Evolutionary conservation across 92 coral and sea anemone genomes (phyloP).

Genomic region (Phenganax marumi): DNA sequence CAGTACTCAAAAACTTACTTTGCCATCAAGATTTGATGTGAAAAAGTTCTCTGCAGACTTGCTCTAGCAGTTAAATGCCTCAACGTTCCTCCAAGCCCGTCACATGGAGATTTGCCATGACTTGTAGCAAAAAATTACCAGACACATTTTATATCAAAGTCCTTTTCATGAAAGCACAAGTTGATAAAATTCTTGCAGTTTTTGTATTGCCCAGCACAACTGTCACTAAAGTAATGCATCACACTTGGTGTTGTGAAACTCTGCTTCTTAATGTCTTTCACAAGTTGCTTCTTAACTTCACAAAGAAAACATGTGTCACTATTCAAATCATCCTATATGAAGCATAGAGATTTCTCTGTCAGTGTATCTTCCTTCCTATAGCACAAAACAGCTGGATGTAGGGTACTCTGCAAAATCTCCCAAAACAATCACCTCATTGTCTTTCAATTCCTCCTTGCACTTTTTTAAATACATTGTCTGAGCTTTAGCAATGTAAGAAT

Average conservation of each 20-base stretch:
- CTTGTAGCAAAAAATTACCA: slow-evolving; percentile 58
- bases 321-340: slow-evolving; percentile 51
- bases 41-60: slow-evolving; percentile 32
- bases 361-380: slow-evolving; percentile 32
- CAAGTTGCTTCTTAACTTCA: slow-evolving; percentile 52
- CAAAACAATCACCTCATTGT: slow-evolving; percentile 51
- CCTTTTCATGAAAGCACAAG: slow-evolving; percentile 55
- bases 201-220: slow-evolving; percentile 46
- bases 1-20: slow-evolving; percentile 20
- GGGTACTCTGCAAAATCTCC: slow-evolving; percentile 52
- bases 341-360: slow-evolving; percentile 51
- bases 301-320: slow-evolving; percentile 47
- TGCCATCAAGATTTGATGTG: slow-evolving; percentile 27
- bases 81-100: slow-evolving; percentile 45
- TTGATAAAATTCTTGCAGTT: slow-evolving; percentile 47
- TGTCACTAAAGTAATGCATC: slow-evolving; percentile 52
- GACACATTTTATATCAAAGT: slow-evolving; percentile 43
- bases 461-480: slow-evolving; percentile 58
- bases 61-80: slow-evolving; percentile 28
- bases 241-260: slow-evolving; percentile 38
- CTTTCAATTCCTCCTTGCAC: slow-evolving; percentile 51
- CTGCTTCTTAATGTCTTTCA: slow-evolving; percentile 31
- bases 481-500: slow-evolving; percentile 52
- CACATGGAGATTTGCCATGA: slow-evolving; percentile 55
- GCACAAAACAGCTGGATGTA: slow-evolving; percentile 36